Conservation (phyloP, 2,888 invertebrate genomes). For the Dermolepida albohirtum region DNA sequence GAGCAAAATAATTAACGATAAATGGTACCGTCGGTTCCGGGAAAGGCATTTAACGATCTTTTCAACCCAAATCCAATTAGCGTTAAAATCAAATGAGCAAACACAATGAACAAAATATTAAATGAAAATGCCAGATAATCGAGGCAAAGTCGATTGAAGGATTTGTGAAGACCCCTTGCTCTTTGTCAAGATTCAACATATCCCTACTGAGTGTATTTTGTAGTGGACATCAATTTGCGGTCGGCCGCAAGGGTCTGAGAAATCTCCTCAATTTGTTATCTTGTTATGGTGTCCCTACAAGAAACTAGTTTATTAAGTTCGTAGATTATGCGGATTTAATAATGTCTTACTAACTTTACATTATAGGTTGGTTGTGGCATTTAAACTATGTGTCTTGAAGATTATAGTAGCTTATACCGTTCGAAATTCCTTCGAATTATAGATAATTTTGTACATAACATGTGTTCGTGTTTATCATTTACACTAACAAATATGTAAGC, state of each 20-base stretch:
- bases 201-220: conserved; percentile 18
- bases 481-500: too few relatives aligned
- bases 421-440: too few relatives aligned
- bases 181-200: conserved; percentile 5
- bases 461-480: too few relatives aligned
- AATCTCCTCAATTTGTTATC: conserved; percentile 48
- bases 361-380: conserved; percentile 14
- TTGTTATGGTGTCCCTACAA: conserved; percentile 18
- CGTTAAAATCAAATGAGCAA: not conserved
- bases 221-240: conserved; percentile 50
- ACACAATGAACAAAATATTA: conserved; percentile 4
- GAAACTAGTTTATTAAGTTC: conserved; percentile 30
- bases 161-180: conserved; percentile 5
- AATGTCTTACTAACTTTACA: conserved; percentile 30
- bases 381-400: conserved; percentile 21
- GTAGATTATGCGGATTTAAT: conserved; percentile 35
- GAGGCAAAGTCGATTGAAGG: not conserved
- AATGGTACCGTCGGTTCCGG: too few relatives aligned
- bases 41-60: too few relatives aligned
- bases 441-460: too few relatives aligned
- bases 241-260: conserved; percentile 45
- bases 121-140: conserved; percentile 10
- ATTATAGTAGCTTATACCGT: not conserved
- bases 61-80: conserved; percentile 4
- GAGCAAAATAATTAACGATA: too few relatives aligned